phyloP scores from a whole-genome alignment of 2,113 vertebrate genomes.

The Melierax canorus region DNA sequence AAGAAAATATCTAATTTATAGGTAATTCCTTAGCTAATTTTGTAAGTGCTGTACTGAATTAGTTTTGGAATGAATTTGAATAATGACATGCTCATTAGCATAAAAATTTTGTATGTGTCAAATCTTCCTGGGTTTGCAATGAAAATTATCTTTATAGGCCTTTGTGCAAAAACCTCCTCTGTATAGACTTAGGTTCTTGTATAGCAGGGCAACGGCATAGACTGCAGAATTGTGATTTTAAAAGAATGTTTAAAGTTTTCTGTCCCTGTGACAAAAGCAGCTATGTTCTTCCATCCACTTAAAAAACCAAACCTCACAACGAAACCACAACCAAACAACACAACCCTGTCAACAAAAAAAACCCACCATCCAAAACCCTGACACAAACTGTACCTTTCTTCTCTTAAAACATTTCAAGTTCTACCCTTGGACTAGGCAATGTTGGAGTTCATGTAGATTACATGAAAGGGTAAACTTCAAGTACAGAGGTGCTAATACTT shows the following conservation, averaged over 20 bases:
- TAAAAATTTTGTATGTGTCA: not conserved
- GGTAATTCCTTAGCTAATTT: conserved; percentile 27
- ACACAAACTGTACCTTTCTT: not conserved
- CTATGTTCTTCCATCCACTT: not conserved
- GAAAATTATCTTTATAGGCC: not conserved
- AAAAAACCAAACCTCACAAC: not conserved
- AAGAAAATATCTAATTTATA: conserved; percentile 37
- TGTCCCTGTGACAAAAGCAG: not conserved
- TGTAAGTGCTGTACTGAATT: not conserved
- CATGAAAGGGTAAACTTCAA: not conserved
- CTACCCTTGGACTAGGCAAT: not conserved
- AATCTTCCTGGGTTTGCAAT: not conserved
- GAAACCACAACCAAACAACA: not conserved
- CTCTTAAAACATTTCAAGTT: not conserved
- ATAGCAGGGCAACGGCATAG: not conserved
- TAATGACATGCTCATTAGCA: not conserved
- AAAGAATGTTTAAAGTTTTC: not conserved
- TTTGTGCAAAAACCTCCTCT: not conserved
- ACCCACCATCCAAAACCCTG: rapidly evolving
- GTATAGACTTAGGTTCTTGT: not conserved
- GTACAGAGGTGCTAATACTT: not conserved
- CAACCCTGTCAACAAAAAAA: not conserved
- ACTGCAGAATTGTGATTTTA: not conserved
- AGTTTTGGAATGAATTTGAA: not conserved
- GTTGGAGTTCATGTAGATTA: not conserved